A percentile compares a stretch with the other conserved stretches of the same genome.
phyloP scores from a whole-genome alignment of 2,888 invertebrate species.

The Lasioglossum lativentre region DNA sequence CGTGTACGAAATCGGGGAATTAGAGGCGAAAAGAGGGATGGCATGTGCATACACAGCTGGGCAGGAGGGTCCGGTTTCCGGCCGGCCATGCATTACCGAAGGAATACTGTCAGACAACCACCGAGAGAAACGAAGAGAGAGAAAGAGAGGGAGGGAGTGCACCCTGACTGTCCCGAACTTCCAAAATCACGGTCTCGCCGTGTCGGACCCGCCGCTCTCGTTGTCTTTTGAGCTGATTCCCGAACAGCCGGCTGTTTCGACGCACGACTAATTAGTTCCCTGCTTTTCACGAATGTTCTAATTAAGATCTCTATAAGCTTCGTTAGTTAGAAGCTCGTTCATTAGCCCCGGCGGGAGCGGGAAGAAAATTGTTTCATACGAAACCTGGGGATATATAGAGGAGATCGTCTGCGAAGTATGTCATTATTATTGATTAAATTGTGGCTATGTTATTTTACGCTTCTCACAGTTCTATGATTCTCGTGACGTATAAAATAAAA shows the following conservation, averaged over 20 bases:
- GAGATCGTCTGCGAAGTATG: background rate
- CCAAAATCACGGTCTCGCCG: background rate
- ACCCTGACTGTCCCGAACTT: background rate
- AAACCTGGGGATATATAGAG: background rate
- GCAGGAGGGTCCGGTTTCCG: slow-evolving; percentile 24
- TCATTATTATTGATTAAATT: background rate
- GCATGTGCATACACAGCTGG: background rate
- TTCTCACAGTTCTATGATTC: too few species aligned
- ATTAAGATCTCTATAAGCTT: slow-evolving; percentile 18
- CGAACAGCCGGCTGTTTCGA: background rate
- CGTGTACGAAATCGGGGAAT: slow-evolving; percentile 29
- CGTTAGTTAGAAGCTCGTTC: background rate
- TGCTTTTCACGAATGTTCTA: slow-evolving; percentile 18
- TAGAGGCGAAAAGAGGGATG: slow-evolving; percentile 33
- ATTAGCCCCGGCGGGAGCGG: background rate
- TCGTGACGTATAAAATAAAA: too few species aligned
- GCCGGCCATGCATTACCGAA: slow-evolving; percentile 33
- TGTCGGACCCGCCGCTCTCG: background rate
- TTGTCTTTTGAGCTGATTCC: background rate
- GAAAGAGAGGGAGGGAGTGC: background rate
- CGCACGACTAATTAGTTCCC: slow-evolving; percentile 27
- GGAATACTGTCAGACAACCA: slow-evolving; percentile 20
- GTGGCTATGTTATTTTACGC: too few species aligned
- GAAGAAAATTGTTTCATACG: background rate
- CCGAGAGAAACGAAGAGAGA: background rate